Evolutionary conservation across 2,797 vertebrate genomes (phyloP), one percentile per base, ranked within the genome.

Genomic region (Sorex maritimensis): DNA sequence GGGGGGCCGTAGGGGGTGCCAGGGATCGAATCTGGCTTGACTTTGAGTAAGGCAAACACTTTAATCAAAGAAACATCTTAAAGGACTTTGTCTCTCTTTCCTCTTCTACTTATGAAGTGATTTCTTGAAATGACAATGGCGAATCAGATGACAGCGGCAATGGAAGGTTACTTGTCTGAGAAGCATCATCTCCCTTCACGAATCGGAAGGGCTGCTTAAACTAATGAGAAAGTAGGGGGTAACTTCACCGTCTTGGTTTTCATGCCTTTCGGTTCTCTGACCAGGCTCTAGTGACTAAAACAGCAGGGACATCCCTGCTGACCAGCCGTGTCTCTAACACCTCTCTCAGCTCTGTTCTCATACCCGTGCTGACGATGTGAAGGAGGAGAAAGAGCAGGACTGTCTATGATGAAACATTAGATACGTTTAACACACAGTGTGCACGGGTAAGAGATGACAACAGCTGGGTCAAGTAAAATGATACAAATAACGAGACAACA

Each of bases 101-200:
- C 17, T 6, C 58, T 61, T 81, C 52, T 77, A 17, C 3, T 67
- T 86, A 52, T 6, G 7, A 67, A 67, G 23, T 49, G 46, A 67
- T 41, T 93, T 17, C 28, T 55, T 58, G 38, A 90, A 91, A 68
- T 71, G 63, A 85, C 30, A 65, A 81, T 38, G 61, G 46, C 67
- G 30, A 89, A 92, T 44, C 38, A 87, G 2, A 5, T 80, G 67
- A 84, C 68, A 83, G 34, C 69, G 24, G 34, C 41, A 63, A 90
- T 52, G 68, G 13, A 58, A 8, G 2, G 28, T 2, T 61, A 15
- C 14, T 94, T 61, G 58, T 6, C 21, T 85, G 55, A 83, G 86
- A 69, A 34, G 65, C 55, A 46, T 61, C 19, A 28, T 46, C 17
- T 83, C 13, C 46, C n/a, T 90, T 24, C 26, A 49, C n/a, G 41